phyloP scores from a whole-genome alignment of 2,888 invertebrate genomes.

The Ganaspis brasiliensis region DNA sequence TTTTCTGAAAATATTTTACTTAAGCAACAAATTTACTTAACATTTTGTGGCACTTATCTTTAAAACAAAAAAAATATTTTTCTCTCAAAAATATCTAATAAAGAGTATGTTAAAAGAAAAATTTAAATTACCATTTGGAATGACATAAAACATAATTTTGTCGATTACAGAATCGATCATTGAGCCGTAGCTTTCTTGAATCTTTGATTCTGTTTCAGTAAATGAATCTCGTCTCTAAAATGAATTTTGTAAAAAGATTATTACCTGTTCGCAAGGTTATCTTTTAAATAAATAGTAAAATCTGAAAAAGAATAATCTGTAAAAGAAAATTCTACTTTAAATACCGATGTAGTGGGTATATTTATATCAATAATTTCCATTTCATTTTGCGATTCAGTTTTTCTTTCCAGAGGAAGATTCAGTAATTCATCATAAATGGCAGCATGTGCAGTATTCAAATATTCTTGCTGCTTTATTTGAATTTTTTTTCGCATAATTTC shows the following conservation, averaged over 20 bases:
- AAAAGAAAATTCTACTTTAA: neutral
- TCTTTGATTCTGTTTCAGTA: neutral
- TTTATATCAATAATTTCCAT: neutral
- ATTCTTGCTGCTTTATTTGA: slow-evolving; percentile 76
- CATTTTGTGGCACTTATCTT: too few species aligned
- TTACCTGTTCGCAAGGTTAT: neutral
- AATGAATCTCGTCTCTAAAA: neutral
- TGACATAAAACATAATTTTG: slow-evolving; percentile 22
- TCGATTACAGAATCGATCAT: slow-evolving; percentile 9
- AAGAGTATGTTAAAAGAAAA: slow-evolving; percentile 1
- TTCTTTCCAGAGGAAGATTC: slow-evolving; percentile 53
- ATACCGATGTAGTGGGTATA: neutral
- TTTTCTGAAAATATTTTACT: slow-evolving; percentile 27
- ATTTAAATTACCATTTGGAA: neutral
- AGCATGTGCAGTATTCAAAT: slow-evolving; percentile 79
- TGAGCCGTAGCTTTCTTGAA: neutral
- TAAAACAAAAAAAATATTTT: too few species aligned
- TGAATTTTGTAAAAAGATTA: neutral
- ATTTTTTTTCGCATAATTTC: slow-evolving; percentile 78
- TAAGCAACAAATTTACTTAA: neutral
- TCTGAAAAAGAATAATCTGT: neutral
- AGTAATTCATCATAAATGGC: slow-evolving; percentile 74
- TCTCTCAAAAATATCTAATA: too few species aligned
- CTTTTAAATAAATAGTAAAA: neutral
- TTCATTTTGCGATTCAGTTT: neutral